Percentiles rank a stretch among this genome's conserved stretches.
Evolutionary conservation across 2,113 vertebrate genomes (phyloP).

Genomic region (Lepidothrix coronata): DNA sequence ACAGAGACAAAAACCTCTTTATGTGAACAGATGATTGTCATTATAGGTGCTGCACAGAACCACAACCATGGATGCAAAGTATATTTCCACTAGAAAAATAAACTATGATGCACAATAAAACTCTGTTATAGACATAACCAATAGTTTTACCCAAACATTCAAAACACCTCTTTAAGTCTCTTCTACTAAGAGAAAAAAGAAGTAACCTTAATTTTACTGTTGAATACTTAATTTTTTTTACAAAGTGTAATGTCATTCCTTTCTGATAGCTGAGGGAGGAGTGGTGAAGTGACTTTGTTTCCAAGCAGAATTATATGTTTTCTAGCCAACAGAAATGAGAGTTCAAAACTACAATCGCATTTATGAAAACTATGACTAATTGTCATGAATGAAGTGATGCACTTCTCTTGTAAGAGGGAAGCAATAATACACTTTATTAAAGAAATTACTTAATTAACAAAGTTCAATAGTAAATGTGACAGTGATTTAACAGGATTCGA

Average conservation of each 20-base stretch:
- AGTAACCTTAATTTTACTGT: background rate
- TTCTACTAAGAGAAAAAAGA: background rate
- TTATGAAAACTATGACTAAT: background rate
- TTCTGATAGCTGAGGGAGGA: background rate
- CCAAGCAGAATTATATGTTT: background rate
- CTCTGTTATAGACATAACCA: background rate
- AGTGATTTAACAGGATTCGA: fast-evolving
- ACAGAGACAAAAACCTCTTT: background rate
- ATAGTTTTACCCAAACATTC: background rate
- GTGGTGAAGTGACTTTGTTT: background rate
- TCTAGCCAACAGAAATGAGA: background rate
- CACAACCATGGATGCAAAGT: background rate
- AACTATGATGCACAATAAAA: background rate
- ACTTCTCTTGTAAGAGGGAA: background rate
- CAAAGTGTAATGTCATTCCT: background rate
- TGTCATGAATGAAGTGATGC: background rate
- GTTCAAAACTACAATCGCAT: background rate
- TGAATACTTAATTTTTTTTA: background rate
- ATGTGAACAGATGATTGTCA: background rate
- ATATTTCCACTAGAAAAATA: background rate
- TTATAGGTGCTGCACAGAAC: background rate
- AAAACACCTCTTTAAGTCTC: background rate
- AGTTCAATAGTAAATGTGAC: background rate
- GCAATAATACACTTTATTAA: background rate
- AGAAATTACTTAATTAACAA: fast-evolving